Evolutionary conservation across 1,140 invertebrate species (phyloP).

Genomic region (Drosophila nigromelanica): DNA sequence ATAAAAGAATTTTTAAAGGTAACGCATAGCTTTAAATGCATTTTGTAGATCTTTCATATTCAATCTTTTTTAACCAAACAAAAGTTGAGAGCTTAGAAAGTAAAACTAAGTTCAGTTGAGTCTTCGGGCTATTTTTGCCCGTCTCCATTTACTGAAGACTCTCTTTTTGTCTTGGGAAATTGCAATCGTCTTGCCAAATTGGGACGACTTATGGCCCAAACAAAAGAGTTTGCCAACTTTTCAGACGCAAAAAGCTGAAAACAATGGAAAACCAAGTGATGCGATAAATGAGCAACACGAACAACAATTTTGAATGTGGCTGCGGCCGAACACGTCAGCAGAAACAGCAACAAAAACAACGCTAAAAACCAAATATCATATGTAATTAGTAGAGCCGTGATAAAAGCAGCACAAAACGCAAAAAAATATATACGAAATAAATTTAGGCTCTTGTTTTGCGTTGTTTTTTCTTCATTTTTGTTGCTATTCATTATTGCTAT

Average conservation of each 20-base stretch:
- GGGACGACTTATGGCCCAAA: conserved; percentile 33
- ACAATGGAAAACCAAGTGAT: conserved; percentile 57
- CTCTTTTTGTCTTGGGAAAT: conserved; percentile 26
- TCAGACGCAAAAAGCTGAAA: conserved; percentile 48
- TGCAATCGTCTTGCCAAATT: conserved; percentile 50
- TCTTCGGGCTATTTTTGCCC: conserved; percentile 25
- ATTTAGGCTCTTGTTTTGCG: conserved; percentile 64
- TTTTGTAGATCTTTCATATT: background rate
- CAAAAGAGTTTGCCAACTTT: conserved; percentile 58
- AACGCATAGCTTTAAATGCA: too few species aligned
- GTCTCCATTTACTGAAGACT: conserved; percentile 21
- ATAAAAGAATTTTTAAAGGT: too few species aligned
- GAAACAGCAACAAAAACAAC: conserved; percentile 6
- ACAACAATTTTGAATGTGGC: conserved; percentile 24
- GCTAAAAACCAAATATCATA: conserved; percentile 42
- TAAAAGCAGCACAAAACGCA: conserved; percentile 26
- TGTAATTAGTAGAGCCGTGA: conserved; percentile 64
- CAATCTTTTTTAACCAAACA: background rate
- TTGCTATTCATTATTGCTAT: conserved; percentile 10
- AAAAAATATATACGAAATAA: conserved; percentile 32
- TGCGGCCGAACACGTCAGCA: conserved; percentile 18
- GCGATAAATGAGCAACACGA: conserved; percentile 49
- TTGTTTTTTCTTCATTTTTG: conserved; percentile 25
- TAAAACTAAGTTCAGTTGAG: conserved; percentile 4
- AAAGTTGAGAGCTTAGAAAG: background rate